Evolutionary conservation across 2,888 invertebrate species (phyloP).

Genomic region (Hyppa rectilinea): DNA sequence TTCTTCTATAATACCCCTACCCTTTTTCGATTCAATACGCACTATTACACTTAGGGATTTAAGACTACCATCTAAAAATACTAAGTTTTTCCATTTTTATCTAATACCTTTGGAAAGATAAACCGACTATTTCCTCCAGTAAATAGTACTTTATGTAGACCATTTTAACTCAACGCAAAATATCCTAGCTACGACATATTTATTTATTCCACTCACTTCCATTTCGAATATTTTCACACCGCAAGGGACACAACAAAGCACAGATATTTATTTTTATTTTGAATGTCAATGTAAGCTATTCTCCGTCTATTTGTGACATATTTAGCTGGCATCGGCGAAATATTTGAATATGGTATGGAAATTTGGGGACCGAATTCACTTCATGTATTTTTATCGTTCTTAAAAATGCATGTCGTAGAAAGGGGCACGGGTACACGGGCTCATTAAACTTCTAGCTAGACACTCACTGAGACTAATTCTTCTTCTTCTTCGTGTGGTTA

Average conservation of each 20-base stretch:
- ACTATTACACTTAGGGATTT: too few relatives aligned
- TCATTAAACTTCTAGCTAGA: not conserved
- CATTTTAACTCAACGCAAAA: slow-evolving; percentile 14
- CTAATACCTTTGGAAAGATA: not conserved
- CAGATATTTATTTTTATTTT: slow-evolving; percentile 54
- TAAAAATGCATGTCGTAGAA: not conserved
- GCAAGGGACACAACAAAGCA: slow-evolving; percentile 26
- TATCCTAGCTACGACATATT: slow-evolving; percentile 22
- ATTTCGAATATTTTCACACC: slow-evolving; percentile 47
- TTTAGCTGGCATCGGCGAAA: slow-evolving; percentile 36
- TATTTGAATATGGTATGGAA: slow-evolving; percentile 34
- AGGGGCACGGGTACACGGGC: not conserved
- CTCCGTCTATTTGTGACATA: slow-evolving; percentile 38
- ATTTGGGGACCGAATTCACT: not conserved
- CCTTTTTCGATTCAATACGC: too few relatives aligned
- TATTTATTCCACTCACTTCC: slow-evolving; percentile 31
- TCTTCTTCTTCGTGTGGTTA: too few relatives aligned
- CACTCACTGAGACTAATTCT: not conserved
- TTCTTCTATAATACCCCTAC: too few relatives aligned
- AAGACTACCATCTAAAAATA: too few relatives aligned
- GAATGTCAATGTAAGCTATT: slow-evolving; percentile 39
- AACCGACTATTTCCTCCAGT: not conserved
- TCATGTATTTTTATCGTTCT: slow-evolving; percentile 7
- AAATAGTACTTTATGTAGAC: not conserved
- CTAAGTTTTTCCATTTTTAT: not conserved